These are phyloP conservation scores for Ceramica pisi DNA, from an alignment of 2,888 invertebrate genomes.

Conservation along the genomic window DNA sequence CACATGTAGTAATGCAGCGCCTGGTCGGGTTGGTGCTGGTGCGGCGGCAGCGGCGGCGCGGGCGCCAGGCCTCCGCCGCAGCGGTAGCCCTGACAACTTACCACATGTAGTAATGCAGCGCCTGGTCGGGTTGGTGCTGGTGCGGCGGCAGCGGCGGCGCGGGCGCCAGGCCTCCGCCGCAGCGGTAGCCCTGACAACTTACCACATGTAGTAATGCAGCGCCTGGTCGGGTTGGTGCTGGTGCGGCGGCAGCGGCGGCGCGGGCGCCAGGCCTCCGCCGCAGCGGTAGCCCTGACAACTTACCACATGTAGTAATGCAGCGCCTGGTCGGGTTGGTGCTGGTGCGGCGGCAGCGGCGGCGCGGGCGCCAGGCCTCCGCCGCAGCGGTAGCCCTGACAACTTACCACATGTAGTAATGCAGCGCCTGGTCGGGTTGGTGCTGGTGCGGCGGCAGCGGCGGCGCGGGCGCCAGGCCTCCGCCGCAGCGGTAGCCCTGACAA, in stretches of 20 bases:
- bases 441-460: slow-evolving; percentile 91
- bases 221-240: slow-evolving; percentile 86
- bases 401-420: slow-evolving; percentile 60
- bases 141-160: slow-evolving; percentile 91
- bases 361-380: slow-evolving; percentile 92
- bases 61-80: slow-evolving; percentile 93
- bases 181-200: slow-evolving; percentile 88
- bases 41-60: slow-evolving; percentile 91
- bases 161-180: slow-evolving; percentile 92
- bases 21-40: slow-evolving; percentile 87
- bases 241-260: slow-evolving; percentile 91
- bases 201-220: slow-evolving; percentile 65
- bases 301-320: slow-evolving; percentile 64
- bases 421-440: slow-evolving; percentile 83
- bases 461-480: slow-evolving; percentile 91
- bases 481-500: slow-evolving; percentile 91
- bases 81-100: slow-evolving; percentile 84
- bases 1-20: slow-evolving; percentile 71
- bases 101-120: slow-evolving; percentile 68
- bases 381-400: slow-evolving; percentile 90
- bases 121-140: slow-evolving; percentile 86
- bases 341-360: slow-evolving; percentile 91
- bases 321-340: slow-evolving; percentile 84
- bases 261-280: slow-evolving; percentile 91
- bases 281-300: slow-evolving; percentile 90